Evolutionary conservation across 1,140 invertebrate genomes (phyloP), one percentile per base, ranked within the genome.

Genomic region (Drosophila guanche): DNA sequence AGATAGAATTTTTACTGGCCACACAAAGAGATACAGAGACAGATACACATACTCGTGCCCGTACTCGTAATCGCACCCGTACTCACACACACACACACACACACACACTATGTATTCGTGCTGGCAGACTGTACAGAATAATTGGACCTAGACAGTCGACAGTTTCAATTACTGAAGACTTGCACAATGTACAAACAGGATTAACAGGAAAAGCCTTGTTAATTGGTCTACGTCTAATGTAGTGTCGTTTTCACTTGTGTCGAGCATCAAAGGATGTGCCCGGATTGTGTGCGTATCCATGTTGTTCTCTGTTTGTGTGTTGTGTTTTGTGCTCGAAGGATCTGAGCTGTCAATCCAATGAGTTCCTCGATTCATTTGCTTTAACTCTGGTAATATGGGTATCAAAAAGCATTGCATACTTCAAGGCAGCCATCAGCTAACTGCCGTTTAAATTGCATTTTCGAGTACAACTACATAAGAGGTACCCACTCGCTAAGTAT

Each of bases 91-190:
- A 43, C 47, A 53, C 47, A 55, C 43, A 29, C 41, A 40, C 3
- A n/a, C 33, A 48, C 42, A 68, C 10, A 66, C n/a, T n/a, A 55
- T 43, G 20, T 45, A 33, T 48, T 40, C 55, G 42, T 16, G 46
- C 46, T 74, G 53, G 69, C 55, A 70, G 77, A 52, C 77, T 65
- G 67, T 78, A 12, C 33, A 37, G 27, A 37, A 37, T 37, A 78
- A 78, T 73, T 78, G 75, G 53, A 46, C 61, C 63, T 66, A 59
- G 67, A 62, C 67, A 65, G 68, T 55, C 57, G 72, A 67, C 78
- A 81, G 79, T 78, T 70, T 84, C 63, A 79, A 78, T 83, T 78
- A 84, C 69, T 74, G 57, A 76, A 74, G 68, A 74, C 79, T 78
- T 75, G 55, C 47, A 68, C 66, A 69, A 68, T 75, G 55, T 52